Percentiles rank a stretch among this genome's conserved stretches.
These are phyloP conservation scores for Pentalonia nigronervosa DNA, from an alignment of 1,140 invertebrate genomes.

Conservation along the genomic window DNA sequence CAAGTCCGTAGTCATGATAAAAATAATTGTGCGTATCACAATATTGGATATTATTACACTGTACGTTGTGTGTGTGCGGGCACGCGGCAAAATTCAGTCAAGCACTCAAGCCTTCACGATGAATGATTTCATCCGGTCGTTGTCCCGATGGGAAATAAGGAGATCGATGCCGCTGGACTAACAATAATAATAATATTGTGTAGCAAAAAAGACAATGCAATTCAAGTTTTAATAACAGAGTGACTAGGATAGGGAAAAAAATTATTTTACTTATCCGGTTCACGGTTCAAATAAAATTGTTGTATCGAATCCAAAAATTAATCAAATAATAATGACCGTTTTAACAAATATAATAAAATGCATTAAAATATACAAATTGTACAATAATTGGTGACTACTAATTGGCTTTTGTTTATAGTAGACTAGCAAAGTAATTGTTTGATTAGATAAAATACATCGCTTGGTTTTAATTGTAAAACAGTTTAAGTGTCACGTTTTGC, in stretches of 20 bases:
- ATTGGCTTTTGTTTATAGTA: not conserved
- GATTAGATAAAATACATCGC: not conserved
- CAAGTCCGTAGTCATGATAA: not conserved
- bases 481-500: not conserved
- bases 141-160: slow-evolving; percentile 25
- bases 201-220: not conserved
- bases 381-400: not conserved
- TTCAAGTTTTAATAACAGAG: not conserved
- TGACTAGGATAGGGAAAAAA: not conserved
- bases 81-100: slow-evolving; percentile 11
- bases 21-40: not conserved
- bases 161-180: slow-evolving; percentile 14
- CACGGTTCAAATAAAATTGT: not conserved
- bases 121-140: slow-evolving; percentile 36
- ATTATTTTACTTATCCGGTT: not conserved
- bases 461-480: not conserved
- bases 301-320: not conserved
- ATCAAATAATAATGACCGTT: not conserved
- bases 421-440: not conserved
- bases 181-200: slow-evolving; percentile 26
- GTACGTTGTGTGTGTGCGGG: not conserved
- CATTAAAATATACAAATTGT: not conserved
- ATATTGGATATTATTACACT: not conserved
- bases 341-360: not conserved
- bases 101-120: slow-evolving; percentile 1